Percentiles rank a stretch among this genome's conserved stretches.
Conservation (phyloP, 1,140 invertebrate species). For the Chironomus tepperi region DNA sequence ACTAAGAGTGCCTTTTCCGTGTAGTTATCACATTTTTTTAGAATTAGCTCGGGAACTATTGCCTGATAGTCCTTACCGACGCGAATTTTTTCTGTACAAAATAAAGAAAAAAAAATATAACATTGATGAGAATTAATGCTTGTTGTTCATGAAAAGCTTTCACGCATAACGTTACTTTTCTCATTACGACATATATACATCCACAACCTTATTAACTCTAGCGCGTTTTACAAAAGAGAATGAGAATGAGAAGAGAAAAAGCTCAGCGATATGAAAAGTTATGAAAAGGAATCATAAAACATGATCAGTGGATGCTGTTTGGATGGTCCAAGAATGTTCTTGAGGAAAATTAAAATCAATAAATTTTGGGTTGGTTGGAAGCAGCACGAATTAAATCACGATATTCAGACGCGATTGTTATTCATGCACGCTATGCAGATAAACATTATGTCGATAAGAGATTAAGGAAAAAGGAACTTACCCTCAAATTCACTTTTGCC, state of each 20-base stretch:
- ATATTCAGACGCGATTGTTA: too few relatives aligned
- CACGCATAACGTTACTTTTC: background rate
- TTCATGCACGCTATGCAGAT: background rate
- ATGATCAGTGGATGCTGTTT: background rate
- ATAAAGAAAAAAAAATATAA: too few relatives aligned
- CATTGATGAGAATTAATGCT: background rate
- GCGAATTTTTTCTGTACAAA: slow-evolving; percentile 67
- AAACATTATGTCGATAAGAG: background rate
- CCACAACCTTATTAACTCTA: too few relatives aligned
- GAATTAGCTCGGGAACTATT: slow-evolving; percentile 70
- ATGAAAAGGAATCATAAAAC: background rate
- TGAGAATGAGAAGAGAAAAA: background rate
- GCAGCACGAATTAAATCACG: background rate
- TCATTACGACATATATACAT: background rate
- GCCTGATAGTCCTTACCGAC: slow-evolving; percentile 92
- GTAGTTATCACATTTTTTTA: slow-evolving; percentile 41
- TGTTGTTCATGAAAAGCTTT: background rate
- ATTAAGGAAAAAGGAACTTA: background rate
- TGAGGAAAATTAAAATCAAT: background rate
- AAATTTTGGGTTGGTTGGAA: background rate
- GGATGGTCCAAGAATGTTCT: background rate
- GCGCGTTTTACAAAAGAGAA: too few relatives aligned
- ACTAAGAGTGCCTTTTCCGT: slow-evolving; percentile 77
- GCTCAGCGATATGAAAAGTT: background rate
- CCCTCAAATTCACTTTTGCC: slow-evolving; percentile 16